These are phyloP conservation scores for Orthonevra nobilis DNA, from an alignment of 2,888 invertebrate species.

Conservation along the genomic window DNA sequence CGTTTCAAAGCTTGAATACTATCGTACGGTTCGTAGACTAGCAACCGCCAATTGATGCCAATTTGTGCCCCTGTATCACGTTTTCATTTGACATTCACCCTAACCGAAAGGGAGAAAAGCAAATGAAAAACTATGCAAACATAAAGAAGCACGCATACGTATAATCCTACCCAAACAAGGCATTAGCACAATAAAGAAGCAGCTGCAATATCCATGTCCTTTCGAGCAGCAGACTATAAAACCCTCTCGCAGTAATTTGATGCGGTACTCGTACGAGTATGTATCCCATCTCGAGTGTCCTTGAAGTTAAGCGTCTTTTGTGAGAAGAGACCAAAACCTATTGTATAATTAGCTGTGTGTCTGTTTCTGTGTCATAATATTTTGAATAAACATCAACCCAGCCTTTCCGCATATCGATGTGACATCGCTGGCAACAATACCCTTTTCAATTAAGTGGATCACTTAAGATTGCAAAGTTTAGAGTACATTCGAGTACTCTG, in stretches of 20 bases:
- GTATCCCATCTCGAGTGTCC: constrained; percentile 41
- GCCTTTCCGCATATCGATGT: no score
- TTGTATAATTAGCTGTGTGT: constrained; percentile 35
- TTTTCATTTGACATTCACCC: no score
- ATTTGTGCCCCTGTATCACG: no score
- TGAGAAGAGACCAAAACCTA: constrained; percentile 37
- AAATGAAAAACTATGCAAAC: neutral
- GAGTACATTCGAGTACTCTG: no score
- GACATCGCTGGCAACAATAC: no score
- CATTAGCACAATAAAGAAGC: neutral
- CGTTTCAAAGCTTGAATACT: no score
- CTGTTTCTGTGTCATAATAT: no score
- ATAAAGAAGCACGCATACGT: neutral
- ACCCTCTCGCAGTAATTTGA: constrained; percentile 10
- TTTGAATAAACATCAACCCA: constrained; percentile 8
- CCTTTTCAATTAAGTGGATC: constrained; percentile 47
- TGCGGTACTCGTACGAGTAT: constrained; percentile 30
- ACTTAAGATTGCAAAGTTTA: constrained; percentile 37
- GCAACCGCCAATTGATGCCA: no score
- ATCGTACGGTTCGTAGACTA: no score
- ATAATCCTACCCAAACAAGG: neutral
- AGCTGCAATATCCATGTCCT: constrained; percentile 1
- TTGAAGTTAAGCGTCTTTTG: constrained; percentile 24
- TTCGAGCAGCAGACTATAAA: neutral
- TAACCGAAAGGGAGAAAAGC: neutral